These are phyloP conservation scores for Sinosuthora webbiana DNA, from an alignment of 2,113 vertebrate genomes.

Conservation along the genomic window DNA sequence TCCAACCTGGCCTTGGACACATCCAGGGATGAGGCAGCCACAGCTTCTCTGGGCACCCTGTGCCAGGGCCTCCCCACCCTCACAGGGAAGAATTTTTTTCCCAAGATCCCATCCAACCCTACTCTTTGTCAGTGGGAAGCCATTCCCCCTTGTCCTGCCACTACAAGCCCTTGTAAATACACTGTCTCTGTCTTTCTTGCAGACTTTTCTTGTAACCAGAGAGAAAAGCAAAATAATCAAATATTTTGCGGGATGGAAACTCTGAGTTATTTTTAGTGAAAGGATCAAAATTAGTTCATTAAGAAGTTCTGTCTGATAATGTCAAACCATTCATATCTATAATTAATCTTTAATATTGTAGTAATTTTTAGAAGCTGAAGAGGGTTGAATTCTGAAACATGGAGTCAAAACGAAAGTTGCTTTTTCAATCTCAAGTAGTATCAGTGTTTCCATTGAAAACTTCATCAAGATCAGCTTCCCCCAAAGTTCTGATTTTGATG, in stretches of 20 bases:
- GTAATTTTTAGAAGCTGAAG: slow-evolving; percentile 45
- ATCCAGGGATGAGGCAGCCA: not conserved
- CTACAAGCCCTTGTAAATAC: too few relatives aligned
- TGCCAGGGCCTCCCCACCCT: not conserved
- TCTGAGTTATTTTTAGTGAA: slow-evolving; percentile 34
- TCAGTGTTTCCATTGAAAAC: slow-evolving; percentile 7
- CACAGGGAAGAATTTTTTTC: not conserved
- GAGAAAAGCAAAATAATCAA: slow-evolving; percentile 10
- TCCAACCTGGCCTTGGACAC: not conserved
- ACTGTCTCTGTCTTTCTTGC: not conserved
- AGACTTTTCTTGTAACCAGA: not conserved
- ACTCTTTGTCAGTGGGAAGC: not conserved
- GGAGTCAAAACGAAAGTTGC: slow-evolving; percentile 56
- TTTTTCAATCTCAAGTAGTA: slow-evolving; percentile 23
- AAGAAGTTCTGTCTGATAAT: slow-evolving; percentile 44
- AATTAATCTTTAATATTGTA: slow-evolving; percentile 29
- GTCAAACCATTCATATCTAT: slow-evolving; percentile 45
- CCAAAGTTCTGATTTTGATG: slow-evolving; percentile 3
- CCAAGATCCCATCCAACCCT: not conserved
- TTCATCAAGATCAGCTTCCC: slow-evolving; percentile 17
- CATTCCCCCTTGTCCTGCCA: not conserved
- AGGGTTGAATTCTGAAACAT: not conserved
- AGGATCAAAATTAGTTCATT: slow-evolving; percentile 37
- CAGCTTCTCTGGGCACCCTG: not conserved
- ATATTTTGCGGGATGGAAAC: slow-evolving; percentile 12